Evolutionary conservation across 2,888 invertebrate species (phyloP), one percentile per base, ranked within the genome.

Genomic region (Eristalis pertinax): DNA sequence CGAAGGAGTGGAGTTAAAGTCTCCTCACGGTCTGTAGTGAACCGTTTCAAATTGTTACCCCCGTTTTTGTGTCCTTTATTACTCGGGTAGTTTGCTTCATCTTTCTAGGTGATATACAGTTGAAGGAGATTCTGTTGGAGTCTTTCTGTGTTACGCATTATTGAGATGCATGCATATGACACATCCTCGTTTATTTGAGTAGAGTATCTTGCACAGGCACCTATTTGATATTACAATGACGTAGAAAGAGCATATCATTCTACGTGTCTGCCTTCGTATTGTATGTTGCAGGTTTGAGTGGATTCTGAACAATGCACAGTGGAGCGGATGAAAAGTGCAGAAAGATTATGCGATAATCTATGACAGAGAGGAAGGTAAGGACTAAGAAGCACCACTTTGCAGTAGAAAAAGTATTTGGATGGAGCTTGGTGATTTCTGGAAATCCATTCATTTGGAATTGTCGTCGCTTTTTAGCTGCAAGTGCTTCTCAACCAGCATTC

Each of bases 1-100:
- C 29, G 41, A 65, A 64, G 58, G 58, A 19, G 64, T 73, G 29
- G n/a, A 41, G 38, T 56, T 70, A 41, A 4, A 65, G 67, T 50
- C 13, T 24, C 32, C n/a, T 29, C 7, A 41, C 35, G 5, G 64
- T 69, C 58, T 22, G 68, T 15, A 68, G 68, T 50, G 65, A 24
- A 56, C 19, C 60, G 35, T 60, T 77, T 43, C 11, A 32, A 62
- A 77, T 24, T 22, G 62, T 77, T 35, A 43, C 32, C 11, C 24
- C 26, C 68, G 58, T 76, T 62, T 26, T 69, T 26, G 26, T 60
- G 8, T 19, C 50, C n/a, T 50, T n/a, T 50, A 19, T 50, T 50
- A 19, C 19, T 8, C 19, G n/a, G 13, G n/a, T 43, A 15, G 19
- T 19, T 50, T 50, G 50, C 8, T 19, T 56, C 56, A 56, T 56